Conservation (phyloP, 2,888 invertebrate genomes). For the Blera fallax region DNA sequence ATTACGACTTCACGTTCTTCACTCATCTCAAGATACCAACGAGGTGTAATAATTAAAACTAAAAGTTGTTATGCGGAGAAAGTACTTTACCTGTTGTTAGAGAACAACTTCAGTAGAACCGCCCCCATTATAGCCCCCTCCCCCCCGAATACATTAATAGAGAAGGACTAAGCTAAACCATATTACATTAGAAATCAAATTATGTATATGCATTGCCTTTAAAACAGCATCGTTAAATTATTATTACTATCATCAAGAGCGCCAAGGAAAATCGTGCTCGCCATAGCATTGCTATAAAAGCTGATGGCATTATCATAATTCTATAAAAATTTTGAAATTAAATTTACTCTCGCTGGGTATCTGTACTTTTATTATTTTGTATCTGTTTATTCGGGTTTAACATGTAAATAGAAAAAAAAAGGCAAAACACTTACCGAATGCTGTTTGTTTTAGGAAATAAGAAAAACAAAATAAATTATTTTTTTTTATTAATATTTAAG, state of each 20-base stretch:
- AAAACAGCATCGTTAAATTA: slow-evolving; percentile 41
- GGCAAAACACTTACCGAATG: slow-evolving; percentile 68
- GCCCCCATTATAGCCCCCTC: too few species aligned
- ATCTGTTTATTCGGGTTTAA: slow-evolving; percentile 40
- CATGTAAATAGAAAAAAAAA: slow-evolving; percentile 33
- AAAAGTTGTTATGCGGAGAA: slow-evolving; percentile 27
- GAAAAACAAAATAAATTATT: slow-evolving; percentile 49
- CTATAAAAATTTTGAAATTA: slow-evolving; percentile 38
- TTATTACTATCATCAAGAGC: slow-evolving; percentile 34
- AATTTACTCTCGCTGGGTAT: slow-evolving; percentile 39
- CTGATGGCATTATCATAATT: slow-evolving; percentile 18
- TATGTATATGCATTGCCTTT: neutral
- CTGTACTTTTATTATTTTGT: too few species aligned
- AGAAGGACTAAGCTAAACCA: neutral
- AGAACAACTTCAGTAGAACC: too few species aligned
- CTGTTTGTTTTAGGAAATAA: slow-evolving; percentile 56
- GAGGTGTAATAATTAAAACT: slow-evolving; percentile 64
- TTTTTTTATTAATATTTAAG: slow-evolving; percentile 47
- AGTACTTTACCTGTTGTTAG: too few species aligned
- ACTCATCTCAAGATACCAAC: slow-evolving; percentile 34
- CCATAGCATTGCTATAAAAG: slow-evolving; percentile 34
- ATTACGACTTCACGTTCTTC: slow-evolving; percentile 44
- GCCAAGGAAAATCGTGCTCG: neutral
- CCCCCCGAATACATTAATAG: neutral
- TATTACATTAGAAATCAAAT: slow-evolving; percentile 9